Percentiles rank a stretch among this genome's conserved stretches.
Evolutionary conservation across 2,888 invertebrate species (phyloP).

Genomic region (Cinara cedri): DNA sequence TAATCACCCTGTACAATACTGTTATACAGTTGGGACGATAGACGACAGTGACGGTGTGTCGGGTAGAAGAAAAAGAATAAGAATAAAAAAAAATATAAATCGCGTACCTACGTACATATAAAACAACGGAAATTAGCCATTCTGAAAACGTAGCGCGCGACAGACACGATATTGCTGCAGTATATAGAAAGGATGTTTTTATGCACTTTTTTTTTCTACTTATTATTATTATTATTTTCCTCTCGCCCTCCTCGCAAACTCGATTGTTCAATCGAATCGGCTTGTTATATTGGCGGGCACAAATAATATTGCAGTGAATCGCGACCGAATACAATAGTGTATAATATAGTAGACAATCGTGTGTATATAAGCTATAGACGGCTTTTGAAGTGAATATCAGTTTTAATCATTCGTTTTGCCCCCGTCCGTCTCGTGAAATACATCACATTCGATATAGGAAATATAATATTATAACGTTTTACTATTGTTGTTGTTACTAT

Average conservation of each 20-base stretch:
- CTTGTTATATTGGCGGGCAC: not conserved
- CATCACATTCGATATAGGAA: no score
- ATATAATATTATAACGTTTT: no score
- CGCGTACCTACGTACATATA: not conserved
- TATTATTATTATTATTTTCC: not conserved
- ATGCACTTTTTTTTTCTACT: not conserved
- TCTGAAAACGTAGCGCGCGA: constrained; percentile 32
- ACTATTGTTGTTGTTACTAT: no score
- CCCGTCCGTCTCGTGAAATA: no score
- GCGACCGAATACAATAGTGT: no score
- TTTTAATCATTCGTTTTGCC: no score
- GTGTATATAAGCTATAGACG: no score
- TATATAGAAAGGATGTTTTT: not conserved
- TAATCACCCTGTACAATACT: no score
- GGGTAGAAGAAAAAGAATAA: not conserved
- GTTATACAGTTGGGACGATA: not conserved
- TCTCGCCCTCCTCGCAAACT: not conserved
- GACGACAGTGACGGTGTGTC: not conserved
- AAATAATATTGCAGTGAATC: not conserved
- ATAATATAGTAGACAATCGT: no score
- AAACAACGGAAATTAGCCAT: constrained; percentile 35
- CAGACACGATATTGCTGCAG: constrained; percentile 11
- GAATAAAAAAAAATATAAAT: constrained; percentile 9
- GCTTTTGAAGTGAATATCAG: no score
- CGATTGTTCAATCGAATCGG: constrained; percentile 37